phyloP scores from a whole-genome alignment of 2,888 invertebrate genomes.

The Sphinx pinastri region DNA sequence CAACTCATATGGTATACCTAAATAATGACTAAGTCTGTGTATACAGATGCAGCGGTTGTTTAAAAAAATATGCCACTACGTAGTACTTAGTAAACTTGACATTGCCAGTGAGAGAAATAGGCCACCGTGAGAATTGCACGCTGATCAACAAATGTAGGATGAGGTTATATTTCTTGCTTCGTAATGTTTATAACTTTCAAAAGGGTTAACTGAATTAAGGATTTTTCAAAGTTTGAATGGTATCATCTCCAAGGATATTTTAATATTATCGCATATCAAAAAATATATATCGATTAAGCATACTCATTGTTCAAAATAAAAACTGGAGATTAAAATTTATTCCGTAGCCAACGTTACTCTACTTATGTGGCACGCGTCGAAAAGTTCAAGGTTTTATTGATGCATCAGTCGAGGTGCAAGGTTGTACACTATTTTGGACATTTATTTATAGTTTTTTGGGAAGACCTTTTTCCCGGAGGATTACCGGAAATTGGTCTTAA shows the following conservation, averaged over 20 bases:
- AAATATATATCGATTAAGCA: neutral
- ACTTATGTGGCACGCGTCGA: slow-evolving; percentile 41
- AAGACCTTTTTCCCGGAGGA: neutral
- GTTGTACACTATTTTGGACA: slow-evolving; percentile 55
- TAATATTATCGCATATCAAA: too few species aligned
- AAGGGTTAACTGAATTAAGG: too few species aligned
- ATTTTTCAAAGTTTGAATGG: too few species aligned
- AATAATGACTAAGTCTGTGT: slow-evolving; percentile 1
- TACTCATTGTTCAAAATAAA: neutral
- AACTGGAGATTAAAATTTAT: neutral
- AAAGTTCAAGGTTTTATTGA: slow-evolving; percentile 81
- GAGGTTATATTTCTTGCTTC: neutral
- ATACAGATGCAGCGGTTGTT: neutral
- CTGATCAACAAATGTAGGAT: neutral
- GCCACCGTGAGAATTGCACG: slow-evolving; percentile 24
- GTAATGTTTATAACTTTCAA: too few species aligned
- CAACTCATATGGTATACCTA: neutral
- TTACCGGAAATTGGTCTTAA: slow-evolving; percentile 15
- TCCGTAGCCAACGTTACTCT: neutral
- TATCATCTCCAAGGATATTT: too few species aligned
- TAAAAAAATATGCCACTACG: slow-evolving; percentile 22
- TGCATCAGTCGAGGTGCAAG: slow-evolving; percentile 62
- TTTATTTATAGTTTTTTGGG: slow-evolving; percentile 50
- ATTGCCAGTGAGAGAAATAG: slow-evolving; percentile 36
- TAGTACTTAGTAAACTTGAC: slow-evolving; percentile 36